Conservation (phyloP, 2,797 vertebrate genomes). For the Melanotaenia nigrans region DNA sequence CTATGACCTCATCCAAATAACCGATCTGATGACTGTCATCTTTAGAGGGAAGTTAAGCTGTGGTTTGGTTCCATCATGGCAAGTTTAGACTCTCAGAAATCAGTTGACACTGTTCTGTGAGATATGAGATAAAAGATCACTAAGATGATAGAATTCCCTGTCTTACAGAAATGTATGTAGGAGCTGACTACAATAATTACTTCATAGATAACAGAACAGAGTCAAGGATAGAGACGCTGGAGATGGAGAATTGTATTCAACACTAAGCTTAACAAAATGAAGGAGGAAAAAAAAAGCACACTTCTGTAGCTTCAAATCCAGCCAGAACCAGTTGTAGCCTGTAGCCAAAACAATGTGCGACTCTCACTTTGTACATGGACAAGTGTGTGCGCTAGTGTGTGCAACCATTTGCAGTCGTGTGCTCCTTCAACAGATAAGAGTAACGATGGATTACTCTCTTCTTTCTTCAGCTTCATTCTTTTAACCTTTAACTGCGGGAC, state of each 20-base stretch:
- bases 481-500: conserved; percentile 54
- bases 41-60: conserved; percentile 23
- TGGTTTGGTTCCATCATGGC: conserved; percentile 40
- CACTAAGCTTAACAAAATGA: conserved; percentile 53
- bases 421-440: conserved; percentile 67
- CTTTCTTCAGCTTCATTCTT: conserved; percentile 40
- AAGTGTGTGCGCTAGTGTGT: conserved; percentile 22
- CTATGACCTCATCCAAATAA: conserved; percentile 43
- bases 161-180: not conserved
- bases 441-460: conserved; percentile 59
- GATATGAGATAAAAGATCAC: conserved; percentile 1
- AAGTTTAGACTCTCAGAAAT: conserved; percentile 7
- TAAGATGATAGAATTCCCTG: not conserved
- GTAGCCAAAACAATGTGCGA: conserved; percentile 80
- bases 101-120: not conserved
- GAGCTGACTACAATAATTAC: conserved; percentile 11
- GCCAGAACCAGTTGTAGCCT: conserved; percentile 81
- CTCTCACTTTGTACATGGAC: conserved; percentile 38
- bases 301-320: conserved; percentile 78
- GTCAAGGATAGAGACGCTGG: conserved; percentile 30
- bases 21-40: conserved; percentile 26
- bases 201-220: conserved; percentile 31
- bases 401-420: conserved; percentile 42
- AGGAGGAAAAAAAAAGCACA: conserved; percentile 7
- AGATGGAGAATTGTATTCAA: conserved; percentile 39